Evolutionary conservation across 2,113 vertebrate species (phyloP), one percentile per base, ranked within the genome.

Genomic region (Scolopax mira): DNA sequence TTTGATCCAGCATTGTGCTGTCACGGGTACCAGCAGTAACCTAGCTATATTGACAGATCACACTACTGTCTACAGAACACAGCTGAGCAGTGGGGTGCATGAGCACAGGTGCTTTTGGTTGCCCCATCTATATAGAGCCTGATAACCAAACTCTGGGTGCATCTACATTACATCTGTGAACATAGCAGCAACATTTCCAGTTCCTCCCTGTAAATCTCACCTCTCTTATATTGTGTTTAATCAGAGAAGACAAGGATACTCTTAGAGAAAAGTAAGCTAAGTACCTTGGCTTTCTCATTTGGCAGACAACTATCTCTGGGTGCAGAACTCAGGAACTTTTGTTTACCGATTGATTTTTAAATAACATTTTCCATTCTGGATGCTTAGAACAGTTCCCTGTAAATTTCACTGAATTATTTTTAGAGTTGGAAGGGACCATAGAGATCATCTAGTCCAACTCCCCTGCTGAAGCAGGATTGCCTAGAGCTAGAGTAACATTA

Each of bases 321-420:
- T 39, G 39, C 64, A 79, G 57, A 77, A 71, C 60, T 88, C 19
- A 1, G 33, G 42, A 75, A 72, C 67, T 95, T 72, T 8, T 85
- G 39, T 48, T 91, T 67, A 79, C 30, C 15, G 4, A 94, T 51
- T 92, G 94, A 86, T 97, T 97, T 95, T 94, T 94, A 97, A 97
- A 94, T 90, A 97, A 96, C 75, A 22, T 57, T 85, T 61, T 84
- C 82, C 79, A 93, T 46, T 70, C 51, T 58, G n/a, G 85, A 89
- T 78, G 54, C 25, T 77, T 37, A 79, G 84, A 75, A 44, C 30
- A 51, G n/a, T 41, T 71, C 85, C 79, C 81, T 83, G 86, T 86
- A 95, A 96, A 79, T n/a, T n/a, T n/a, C n/a, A n/a, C n/a, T n/a
- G n/a, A n/a, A n/a, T n/a, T n/a, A n/a, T n/a, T n/a, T n/a, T n/a